Evolutionary conservation across 2,888 invertebrate species (phyloP).

Genomic region (Ormia ochracea): DNA sequence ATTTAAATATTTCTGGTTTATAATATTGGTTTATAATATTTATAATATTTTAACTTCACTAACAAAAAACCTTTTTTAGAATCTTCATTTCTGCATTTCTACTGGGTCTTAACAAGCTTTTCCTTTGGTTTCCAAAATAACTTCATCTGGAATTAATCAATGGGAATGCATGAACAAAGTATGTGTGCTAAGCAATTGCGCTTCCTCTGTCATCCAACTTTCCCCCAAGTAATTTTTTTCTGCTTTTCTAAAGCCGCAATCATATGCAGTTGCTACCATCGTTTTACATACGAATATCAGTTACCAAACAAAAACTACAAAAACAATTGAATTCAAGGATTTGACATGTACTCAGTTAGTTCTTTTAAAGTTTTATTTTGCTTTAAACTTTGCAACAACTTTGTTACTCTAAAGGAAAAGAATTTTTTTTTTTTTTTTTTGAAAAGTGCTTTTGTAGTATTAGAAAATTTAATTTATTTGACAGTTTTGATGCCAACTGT

Average conservation of each 20-base stretch:
- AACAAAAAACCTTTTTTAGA: no score
- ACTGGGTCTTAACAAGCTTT: neutral
- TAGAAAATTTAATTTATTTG: constrained; percentile 59
- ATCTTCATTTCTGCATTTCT: neutral
- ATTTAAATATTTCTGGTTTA: no score
- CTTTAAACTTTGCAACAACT: constrained; percentile 38
- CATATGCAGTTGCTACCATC: constrained; percentile 36
- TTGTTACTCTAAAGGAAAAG: neutral
- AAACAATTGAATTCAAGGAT: constrained; percentile 37
- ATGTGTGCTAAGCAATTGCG: constrained; percentile 26
- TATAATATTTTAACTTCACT: no score
- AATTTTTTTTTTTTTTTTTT: neutral
- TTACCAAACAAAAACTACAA: constrained; percentile 39
- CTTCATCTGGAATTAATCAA: constrained; percentile 5
- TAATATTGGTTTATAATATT: no score
- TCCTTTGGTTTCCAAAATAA: neutral
- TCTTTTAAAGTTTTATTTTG: constrained; percentile 20
- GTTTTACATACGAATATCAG: constrained; percentile 31
- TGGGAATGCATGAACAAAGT: neutral
- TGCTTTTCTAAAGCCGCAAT: constrained; percentile 48
- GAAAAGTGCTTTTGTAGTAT: constrained; percentile 11
- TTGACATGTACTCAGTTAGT: constrained; percentile 51
- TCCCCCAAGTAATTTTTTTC: neutral
- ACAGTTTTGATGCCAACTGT: constrained; percentile 62
- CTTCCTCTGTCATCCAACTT: neutral